phyloP scores from a whole-genome alignment of 35 echinoderm and acorn worm species.

The Eucidaris tribuloides region DNA sequence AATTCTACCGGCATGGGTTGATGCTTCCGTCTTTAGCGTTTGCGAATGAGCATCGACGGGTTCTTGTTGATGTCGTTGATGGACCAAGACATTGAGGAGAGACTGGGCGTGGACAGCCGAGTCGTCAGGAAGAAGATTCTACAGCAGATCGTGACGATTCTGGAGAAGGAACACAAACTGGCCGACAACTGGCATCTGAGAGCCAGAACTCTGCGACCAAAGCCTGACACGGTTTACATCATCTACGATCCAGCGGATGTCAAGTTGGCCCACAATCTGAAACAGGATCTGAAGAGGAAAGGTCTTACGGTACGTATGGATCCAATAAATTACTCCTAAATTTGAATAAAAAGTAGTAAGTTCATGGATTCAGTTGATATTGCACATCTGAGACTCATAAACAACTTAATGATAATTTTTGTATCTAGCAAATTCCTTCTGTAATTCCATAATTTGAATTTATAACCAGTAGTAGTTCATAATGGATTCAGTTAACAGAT shows the following conservation, averaged over 20 bases:
- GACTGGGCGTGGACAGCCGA: slow-evolving; percentile 80
- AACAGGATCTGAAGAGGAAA: slow-evolving; percentile 85
- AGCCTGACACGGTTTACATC: slow-evolving; percentile 68
- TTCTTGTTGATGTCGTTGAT: slow-evolving; percentile 92
- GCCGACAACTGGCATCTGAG: slow-evolving; percentile 91
- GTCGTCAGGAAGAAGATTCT: slow-evolving; percentile 90
- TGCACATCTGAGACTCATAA: too few relatives aligned
- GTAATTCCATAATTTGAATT: too few relatives aligned
- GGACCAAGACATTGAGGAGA: slow-evolving; percentile 77
- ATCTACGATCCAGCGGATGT: slow-evolving; percentile 98
- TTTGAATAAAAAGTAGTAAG: too few relatives aligned
- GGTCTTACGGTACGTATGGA: slow-evolving; percentile 73
- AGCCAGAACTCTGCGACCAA: slow-evolving; percentile 56
- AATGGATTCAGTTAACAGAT: too few relatives aligned
- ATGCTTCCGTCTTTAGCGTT: too few relatives aligned
- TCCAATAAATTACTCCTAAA: too few relatives aligned
- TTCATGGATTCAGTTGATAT: too few relatives aligned
- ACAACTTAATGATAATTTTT: too few relatives aligned
- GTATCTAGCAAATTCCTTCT: too few relatives aligned
- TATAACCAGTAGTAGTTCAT: too few relatives aligned
- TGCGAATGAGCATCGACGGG: slow-evolving; percentile 72
- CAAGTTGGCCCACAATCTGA: slow-evolving; percentile 87
- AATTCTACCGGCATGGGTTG: slow-evolving; percentile 96
- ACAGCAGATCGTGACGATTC: slow-evolving; percentile 67
- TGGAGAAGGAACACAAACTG: slow-evolving; percentile 89